Evolutionary conservation across 2,113 vertebrate genomes (phyloP), one percentile per base, ranked within the genome.

Genomic region (Tetrax tetrax): DNA sequence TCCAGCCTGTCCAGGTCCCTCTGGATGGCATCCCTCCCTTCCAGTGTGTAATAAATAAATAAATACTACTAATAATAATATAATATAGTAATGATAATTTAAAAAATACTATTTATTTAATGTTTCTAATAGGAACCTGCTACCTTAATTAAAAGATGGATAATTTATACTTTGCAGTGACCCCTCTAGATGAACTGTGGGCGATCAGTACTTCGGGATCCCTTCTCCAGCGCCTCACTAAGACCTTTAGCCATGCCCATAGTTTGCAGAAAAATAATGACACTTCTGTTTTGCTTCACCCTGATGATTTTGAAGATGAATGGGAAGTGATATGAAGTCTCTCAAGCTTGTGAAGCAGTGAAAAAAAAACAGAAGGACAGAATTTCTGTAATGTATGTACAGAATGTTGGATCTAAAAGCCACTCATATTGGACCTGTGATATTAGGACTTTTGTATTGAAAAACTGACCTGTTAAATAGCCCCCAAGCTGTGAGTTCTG

Each of bases 321-420:
- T 99, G 99, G 99, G 99, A 99, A 96, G 99, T 99, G 75, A 99
- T 99, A 97, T 99, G 98, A 99, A 79, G 76, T 87, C 8, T 57
- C 27, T 48, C 48, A 7, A 29, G 21, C 54, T 83, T 53, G 12
- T 64, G 60, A 87, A 70, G 86, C 59, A 59, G 33, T 89, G 81
- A 47, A 89, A 85, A 77, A 21, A 1, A 4, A 63, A 50, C 59
- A 61, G 70, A 84, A 21, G 31, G 11, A 20, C 54, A 82, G 70
- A 71, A 48, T 89, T 84, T 61, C 41, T 53, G 61, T 65, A 56
- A 78, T 37, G 81, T 94, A 83, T 92, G 48, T 89, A 43, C 88
- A 93, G 90, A 94, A 94, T 61, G 76, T 82, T 56, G 79, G 93
- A 91, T 72, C 75, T 92, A 86, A 59, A 91, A 89, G 89, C 85